Evolutionary conservation across 2,797 vertebrate species (phyloP).

Genomic region (Crocodylus rhombifer): DNA sequence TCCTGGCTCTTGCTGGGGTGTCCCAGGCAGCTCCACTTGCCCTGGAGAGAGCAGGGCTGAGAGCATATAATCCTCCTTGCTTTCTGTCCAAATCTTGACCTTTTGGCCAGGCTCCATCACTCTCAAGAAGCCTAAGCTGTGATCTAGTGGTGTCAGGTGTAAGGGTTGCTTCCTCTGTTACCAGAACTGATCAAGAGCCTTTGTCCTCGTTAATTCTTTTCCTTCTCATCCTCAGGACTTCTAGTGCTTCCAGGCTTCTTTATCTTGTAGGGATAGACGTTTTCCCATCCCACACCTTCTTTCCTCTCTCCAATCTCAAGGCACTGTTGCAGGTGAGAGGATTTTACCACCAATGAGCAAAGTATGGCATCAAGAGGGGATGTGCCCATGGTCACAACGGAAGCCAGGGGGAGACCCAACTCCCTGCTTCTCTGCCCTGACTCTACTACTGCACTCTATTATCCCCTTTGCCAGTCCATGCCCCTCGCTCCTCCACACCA

Average conservation of each 20-base stretch:
- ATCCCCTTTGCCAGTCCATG: neutral
- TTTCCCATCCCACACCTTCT: neutral
- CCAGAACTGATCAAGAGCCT: neutral
- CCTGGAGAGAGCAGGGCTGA: neutral
- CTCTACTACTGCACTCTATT: neutral
- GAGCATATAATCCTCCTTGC: neutral
- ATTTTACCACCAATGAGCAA: neutral
- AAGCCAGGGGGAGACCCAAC: neutral
- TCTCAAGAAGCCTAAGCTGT: neutral
- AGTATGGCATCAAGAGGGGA: neutral
- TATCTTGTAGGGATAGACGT: no score
- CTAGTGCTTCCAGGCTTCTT: neutral
- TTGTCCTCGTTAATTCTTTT: neutral
- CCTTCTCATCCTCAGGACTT: neutral
- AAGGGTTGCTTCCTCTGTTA: no score
- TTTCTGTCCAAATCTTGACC: neutral
- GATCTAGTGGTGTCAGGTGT: neutral
- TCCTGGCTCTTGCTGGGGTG: neutral
- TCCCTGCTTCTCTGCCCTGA: neutral
- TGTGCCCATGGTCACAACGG: neutral
- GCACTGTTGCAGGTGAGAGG: neutral
- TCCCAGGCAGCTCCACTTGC: neutral
- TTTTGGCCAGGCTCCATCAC: neutral
- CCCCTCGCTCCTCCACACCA: neutral
- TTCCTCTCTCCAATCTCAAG: neutral